Evolutionary conservation across 92 coral and sea anemone genomes (phyloP).

Genomic region (Chrysogorgia sp.): DNA sequence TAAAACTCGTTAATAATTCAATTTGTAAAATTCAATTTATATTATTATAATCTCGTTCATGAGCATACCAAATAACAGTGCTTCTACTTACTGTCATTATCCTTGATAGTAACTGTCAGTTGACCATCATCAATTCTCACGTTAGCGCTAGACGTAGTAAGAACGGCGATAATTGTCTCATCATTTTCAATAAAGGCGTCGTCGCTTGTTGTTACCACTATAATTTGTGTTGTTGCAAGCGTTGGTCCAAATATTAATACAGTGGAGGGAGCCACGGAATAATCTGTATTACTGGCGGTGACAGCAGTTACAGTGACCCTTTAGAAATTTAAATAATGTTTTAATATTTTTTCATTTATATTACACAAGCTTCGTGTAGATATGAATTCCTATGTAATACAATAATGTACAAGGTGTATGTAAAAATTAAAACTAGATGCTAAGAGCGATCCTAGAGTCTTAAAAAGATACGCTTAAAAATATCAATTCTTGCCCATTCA

Average conservation of each 20-base stretch:
- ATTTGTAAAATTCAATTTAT: too few species aligned
- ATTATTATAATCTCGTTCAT: too few species aligned
- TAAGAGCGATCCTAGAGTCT: too few species aligned
- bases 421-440: too few species aligned
- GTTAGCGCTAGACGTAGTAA: not conserved
- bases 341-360: not conserved
- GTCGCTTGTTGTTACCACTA: not conserved
- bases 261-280: slow-evolving; percentile 7
- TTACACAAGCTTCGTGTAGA: too few species aligned
- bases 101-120: slow-evolving; percentile 27
- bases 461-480: too few species aligned
- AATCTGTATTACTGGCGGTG: not conserved
- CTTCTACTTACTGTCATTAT: slow-evolving; percentile 36
- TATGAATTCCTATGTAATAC: too few species aligned
- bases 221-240: not conserved
- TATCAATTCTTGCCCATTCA: too few species aligned
- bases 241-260: slow-evolving; percentile 4
- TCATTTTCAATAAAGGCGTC: slow-evolving; percentile 16
- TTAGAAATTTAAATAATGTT: not conserved
- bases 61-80: too few species aligned
- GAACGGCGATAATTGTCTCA: not conserved
- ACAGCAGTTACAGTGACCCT: not conserved
- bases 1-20: too few species aligned
- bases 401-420: too few species aligned
- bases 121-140: slow-evolving; percentile 18